A percentile compares a stretch with the other conserved stretches of the same genome.
Conservation (phyloP, 2,888 invertebrate genomes). For the Himalopsyche japonica region DNA sequence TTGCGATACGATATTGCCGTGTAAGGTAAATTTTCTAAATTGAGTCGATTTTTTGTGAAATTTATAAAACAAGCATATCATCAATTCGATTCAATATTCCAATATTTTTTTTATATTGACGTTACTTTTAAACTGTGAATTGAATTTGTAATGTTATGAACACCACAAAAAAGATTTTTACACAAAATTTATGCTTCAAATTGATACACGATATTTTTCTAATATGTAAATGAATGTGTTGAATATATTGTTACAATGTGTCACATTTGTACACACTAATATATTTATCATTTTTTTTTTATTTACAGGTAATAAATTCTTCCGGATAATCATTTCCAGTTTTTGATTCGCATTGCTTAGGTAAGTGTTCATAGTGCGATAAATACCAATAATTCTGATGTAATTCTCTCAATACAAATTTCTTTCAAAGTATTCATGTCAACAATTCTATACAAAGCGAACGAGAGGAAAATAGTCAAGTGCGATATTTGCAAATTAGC, state of each 20-base stretch:
- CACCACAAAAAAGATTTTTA: no score
- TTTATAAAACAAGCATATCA: not conserved
- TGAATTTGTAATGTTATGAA: no score
- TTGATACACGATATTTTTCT: no score
- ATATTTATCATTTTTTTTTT: not conserved
- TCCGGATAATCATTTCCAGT: not conserved
- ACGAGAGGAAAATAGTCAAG: not conserved
- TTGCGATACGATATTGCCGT: not conserved
- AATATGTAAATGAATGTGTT: no score
- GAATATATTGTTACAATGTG: no score
- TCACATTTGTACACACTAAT: not conserved
- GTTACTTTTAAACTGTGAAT: no score
- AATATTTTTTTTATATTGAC: no score
- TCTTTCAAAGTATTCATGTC: not conserved
- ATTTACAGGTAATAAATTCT: not conserved
- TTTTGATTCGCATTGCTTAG: not conserved
- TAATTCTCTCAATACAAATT: not conserved
- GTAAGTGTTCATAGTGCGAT: not conserved
- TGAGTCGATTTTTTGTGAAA: not conserved
- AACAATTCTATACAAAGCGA: not conserved
- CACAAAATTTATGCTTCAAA: no score
- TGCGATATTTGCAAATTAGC: not conserved
- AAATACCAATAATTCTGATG: not conserved
- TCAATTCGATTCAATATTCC: no score
- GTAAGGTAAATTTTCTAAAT: not conserved